phyloP scores from a whole-genome alignment of 2,113 vertebrate species.

The Platichthys flesus region DNA sequence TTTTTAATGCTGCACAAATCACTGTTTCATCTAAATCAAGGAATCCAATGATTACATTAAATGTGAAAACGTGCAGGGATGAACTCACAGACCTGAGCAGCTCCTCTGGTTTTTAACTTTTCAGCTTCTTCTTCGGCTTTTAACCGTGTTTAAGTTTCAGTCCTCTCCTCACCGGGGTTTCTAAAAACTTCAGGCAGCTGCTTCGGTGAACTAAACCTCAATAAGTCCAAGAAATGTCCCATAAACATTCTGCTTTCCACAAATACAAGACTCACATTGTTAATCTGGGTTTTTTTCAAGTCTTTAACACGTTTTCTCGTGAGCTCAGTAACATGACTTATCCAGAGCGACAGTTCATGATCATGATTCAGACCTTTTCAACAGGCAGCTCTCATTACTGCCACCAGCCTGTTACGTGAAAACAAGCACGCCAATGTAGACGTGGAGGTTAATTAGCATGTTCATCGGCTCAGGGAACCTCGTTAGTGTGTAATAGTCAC shows the following conservation, averaged over 20 bases:
- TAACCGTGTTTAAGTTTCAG: not conserved
- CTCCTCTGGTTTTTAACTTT: too few relatives aligned
- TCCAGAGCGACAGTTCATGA: too few relatives aligned
- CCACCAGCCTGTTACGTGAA: constrained; percentile 6
- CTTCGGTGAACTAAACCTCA: too few relatives aligned
- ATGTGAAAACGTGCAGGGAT: not conserved
- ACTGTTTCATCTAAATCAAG: not conserved
- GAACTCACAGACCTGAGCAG: not conserved
- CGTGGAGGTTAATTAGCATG: constrained; percentile 25
- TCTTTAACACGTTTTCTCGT: too few relatives aligned
- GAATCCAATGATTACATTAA: not conserved
- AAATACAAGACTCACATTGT: too few relatives aligned
- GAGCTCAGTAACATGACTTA: too few relatives aligned
- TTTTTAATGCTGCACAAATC: constrained; percentile 5
- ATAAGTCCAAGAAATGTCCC: too few relatives aligned
- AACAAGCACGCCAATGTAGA: constrained; percentile 1
- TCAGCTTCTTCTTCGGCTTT: too few relatives aligned
- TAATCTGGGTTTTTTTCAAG: too few relatives aligned
- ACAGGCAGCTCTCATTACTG: not conserved
- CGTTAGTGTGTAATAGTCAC: constrained; percentile 22
- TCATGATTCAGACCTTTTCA: too few relatives aligned
- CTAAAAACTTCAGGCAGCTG: not conserved
- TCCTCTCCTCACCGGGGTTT: not conserved
- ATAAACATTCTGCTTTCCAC: too few relatives aligned
- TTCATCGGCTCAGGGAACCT: constrained; percentile 31